Evolutionary conservation across 64 coral and sea anemone species (phyloP).

Genomic region (Actinia tenebrosa): DNA sequence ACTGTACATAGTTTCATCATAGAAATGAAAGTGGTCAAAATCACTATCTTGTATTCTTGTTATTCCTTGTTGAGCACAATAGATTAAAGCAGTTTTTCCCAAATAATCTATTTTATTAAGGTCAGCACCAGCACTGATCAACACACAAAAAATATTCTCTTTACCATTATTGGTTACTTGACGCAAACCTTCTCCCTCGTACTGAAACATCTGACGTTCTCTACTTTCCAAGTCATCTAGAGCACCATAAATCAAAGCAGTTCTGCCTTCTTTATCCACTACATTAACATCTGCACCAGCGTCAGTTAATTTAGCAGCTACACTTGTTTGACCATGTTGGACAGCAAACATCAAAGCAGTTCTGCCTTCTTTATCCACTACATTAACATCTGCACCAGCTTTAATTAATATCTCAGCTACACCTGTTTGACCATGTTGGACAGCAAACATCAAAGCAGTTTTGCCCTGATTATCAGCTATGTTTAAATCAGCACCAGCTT

Average conservation of each 20-base stretch:
- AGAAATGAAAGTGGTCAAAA: not conserved
- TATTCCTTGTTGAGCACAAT: not conserved
- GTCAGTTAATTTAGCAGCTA: not conserved
- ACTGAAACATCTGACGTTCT: too few relatives aligned
- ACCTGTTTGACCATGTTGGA: not conserved
- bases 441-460: not conserved
- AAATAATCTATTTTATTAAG: not conserved
- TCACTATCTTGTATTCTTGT: not conserved
- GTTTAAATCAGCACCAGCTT: conserved; percentile 2
- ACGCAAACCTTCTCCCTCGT: too few relatives aligned
- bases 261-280: not conserved
- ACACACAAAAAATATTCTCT: not conserved
- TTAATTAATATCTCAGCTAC: not conserved
- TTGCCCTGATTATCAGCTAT: not conserved
- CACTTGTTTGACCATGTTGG: not conserved
- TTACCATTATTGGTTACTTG: not conserved
- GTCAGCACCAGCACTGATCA: conserved; percentile 1
- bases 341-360: not conserved
- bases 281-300: not conserved
- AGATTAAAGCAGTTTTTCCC: not conserved
- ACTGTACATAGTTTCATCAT: not conserved
- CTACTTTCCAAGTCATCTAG: not conserved
- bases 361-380: not conserved
- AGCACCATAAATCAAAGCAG: not conserved
- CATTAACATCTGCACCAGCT: not conserved